phyloP scores from a whole-genome alignment of 2,888 invertebrate species.

The Parelbella ahira region DNA sequence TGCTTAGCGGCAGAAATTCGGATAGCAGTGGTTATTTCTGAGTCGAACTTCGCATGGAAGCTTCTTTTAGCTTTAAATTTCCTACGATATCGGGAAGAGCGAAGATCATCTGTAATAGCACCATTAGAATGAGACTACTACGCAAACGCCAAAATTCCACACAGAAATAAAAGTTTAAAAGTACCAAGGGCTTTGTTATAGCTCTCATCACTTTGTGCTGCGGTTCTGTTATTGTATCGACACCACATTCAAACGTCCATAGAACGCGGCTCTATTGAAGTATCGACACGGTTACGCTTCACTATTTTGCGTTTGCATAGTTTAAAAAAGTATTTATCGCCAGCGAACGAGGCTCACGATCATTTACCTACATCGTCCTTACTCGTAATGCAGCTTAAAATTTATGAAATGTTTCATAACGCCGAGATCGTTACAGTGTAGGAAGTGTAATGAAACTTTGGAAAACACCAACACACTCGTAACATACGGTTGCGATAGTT shows the following conservation, averaged over 20 bases:
- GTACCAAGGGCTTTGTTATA: slow-evolving; percentile 8
- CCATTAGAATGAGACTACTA: too few species aligned
- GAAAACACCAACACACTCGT: slow-evolving; percentile 8
- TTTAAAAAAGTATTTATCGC: slow-evolving; percentile 24
- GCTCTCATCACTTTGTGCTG: slow-evolving; percentile 2
- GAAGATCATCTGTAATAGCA: too few species aligned
- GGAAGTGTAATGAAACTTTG: slow-evolving; percentile 19
- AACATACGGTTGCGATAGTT: too few species aligned
- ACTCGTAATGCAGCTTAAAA: slow-evolving; percentile 21
- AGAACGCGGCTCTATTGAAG: slow-evolving; percentile 1
- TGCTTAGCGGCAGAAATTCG: too few species aligned
- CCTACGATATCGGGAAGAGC: too few species aligned
- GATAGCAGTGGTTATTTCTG: too few species aligned
- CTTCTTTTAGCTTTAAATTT: too few species aligned
- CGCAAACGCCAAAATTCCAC: too few species aligned
- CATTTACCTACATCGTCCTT: slow-evolving; percentile 18
- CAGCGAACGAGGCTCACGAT: slow-evolving; percentile 17
- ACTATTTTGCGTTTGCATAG: slow-evolving; percentile 18
- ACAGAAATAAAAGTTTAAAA: slow-evolving; percentile 1
- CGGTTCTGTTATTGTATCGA: slow-evolving; percentile 7
- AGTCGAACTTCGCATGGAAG: too few species aligned
- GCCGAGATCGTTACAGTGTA: slow-evolving; percentile 15
- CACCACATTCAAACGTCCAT: slow-evolving; percentile 11
- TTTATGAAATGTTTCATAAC: slow-evolving; percentile 21
- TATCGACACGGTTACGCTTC: slow-evolving; percentile 15